phyloP scores from a whole-genome alignment of 2,888 invertebrate species.

The Polyommatus iphigenia region DNA sequence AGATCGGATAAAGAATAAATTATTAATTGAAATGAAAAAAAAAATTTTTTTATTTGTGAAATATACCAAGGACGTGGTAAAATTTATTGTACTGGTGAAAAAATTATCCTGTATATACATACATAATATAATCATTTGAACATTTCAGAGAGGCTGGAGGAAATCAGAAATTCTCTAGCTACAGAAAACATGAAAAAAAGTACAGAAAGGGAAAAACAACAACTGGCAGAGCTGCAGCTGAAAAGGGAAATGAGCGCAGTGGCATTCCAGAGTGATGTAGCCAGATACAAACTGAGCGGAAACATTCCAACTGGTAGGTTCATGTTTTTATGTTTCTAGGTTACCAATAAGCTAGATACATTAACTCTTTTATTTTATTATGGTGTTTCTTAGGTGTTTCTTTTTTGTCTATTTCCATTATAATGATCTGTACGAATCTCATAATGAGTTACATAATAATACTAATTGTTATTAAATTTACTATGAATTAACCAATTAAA shows the following conservation, averaged over 20 bases:
- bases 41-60: too few species aligned
- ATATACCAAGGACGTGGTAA: too few species aligned
- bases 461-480: too few species aligned
- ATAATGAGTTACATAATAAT: too few species aligned
- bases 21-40: too few species aligned
- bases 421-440: too few species aligned
- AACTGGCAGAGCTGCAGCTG: constrained; percentile 62
- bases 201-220: constrained; percentile 55
- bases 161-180: constrained; percentile 59
- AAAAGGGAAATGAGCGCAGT: constrained; percentile 60
- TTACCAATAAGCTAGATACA: neutral
- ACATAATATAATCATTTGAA: neutral
- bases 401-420: too few species aligned
- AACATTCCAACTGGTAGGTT: constrained; percentile 53
- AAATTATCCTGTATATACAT: too few species aligned
- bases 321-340: neutral
- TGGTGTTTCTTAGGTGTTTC: too few species aligned
- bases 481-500: too few species aligned
- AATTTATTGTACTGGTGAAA: too few species aligned
- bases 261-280: constrained; percentile 68
- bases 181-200: constrained; percentile 57
- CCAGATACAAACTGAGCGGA: constrained; percentile 62
- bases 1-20: too few species aligned
- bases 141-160: constrained; percentile 63
- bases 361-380: neutral